Evolutionary conservation across 1,140 invertebrate species (phyloP), one percentile per base, ranked within the genome.

Genomic region (Monochamus saltuarius): DNA sequence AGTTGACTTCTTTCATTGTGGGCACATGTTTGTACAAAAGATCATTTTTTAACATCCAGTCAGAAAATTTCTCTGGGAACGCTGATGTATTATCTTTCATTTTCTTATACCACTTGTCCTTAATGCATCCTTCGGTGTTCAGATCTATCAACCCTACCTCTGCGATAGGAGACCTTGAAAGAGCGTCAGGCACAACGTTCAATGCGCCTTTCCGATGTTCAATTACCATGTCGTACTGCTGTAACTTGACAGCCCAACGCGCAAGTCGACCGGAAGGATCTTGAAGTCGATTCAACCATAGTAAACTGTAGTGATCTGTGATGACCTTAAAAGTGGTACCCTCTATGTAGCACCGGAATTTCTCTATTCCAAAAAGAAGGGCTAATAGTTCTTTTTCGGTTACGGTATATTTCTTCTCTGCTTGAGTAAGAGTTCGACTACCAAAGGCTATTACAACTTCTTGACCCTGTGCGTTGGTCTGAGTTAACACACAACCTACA

Each of bases 261-360:
- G 56, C 35, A 50, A 39, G 49, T 6, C 36, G 17, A 54, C 36
- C 36, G 38, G 50, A 42, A n/a, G 45, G 10, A 2, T 58, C 16
- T n/a, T n/a, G n/a, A n/a, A n/a, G n/a, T n/a, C n/a, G n/a, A n/a
- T n/a, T n/a, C n/a, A n/a, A n/a, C n/a, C n/a, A n/a, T n/a, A n/a
- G 34, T 46, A 35, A 29, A 50, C 81, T 0, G 80, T 82, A 11
- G 76, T 63, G 3, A 82, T 72, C 4, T 39, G n/a, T n/a, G n/a
- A n/a, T n/a, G n/a, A n/a, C n/a, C n/a, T n/a, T n/a, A n/a, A n/a
- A n/a, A n/a, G n/a, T n/a, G n/a, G n/a, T n/a, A n/a, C n/a, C n/a
- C n/a, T n/a, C n/a, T n/a, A n/a, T n/a, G n/a, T n/a, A n/a, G n/a
- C n/a, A n/a, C n/a, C n/a, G n/a, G n/a, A n/a, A n/a, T n/a, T n/a